Evolutionary conservation across 2,113 vertebrate species (phyloP), one percentile per base, ranked within the genome.

Genomic region (Choloepus hoffmanni): DNA sequence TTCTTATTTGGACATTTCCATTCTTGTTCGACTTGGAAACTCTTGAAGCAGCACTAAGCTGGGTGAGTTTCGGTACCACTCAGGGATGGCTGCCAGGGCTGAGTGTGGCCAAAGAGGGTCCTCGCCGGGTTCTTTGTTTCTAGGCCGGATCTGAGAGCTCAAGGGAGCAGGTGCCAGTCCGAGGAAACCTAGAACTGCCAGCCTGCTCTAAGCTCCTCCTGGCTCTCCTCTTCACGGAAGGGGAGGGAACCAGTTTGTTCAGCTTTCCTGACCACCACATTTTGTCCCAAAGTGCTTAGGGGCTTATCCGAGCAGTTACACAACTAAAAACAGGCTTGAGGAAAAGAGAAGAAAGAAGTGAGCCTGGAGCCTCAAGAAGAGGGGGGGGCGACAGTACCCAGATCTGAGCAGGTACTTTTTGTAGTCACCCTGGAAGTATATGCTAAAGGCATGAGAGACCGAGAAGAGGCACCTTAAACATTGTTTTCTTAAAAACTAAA

Each of bases 311-410:
- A 19, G 48, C 28, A 79, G 84, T 65, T 30, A 45, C 12, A 77
- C 16, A 30, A 10, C 24, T n/a, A 33, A 11, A 58, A 24, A 30
- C 9, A 45, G 58, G 72, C 28, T 30, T 7, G 12, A 28, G n/a
- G 30, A 33, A 58, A 68, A 36, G 4, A 60, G 43, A 58, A 14
- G 45, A 23, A 55, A 0, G 26, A 4, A 0, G 40, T 5, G 36
- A n/a, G 68, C 13, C 4, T 0, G 2, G 45, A 24, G 28, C 40
- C 33, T 0, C 18, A 1, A 3, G 23, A 6, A 43, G 28, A 67
- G 60, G n/a, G 4, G 0, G 60, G n/a, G 2, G 30, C 18, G 8
- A 13, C 5, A 1, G 16, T 0, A 1, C 6, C 43, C n/a, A 3
- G 24, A 16, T 68, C 62, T 16, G 63, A 45, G 28, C 7, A 8